Evolutionary conservation across 2,797 vertebrate genomes (phyloP).

Genomic region (Tapirus indicus): DNA sequence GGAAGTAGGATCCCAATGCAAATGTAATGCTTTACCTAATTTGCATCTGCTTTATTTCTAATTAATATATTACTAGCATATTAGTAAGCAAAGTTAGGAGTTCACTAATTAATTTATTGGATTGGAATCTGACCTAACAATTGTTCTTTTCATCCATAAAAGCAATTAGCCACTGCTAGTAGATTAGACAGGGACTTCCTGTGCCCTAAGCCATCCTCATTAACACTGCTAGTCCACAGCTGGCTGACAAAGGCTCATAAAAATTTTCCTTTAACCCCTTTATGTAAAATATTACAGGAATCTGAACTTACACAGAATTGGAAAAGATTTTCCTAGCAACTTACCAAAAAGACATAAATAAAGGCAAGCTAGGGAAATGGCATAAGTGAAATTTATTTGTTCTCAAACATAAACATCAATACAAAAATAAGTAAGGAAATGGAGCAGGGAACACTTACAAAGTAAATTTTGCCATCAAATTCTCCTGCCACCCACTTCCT

Average conservation of each 20-base stretch:
- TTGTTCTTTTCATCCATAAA: background rate
- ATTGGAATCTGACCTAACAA: background rate
- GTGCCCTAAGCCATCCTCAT: fast-evolving
- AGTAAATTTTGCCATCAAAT: background rate
- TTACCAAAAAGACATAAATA: background rate
- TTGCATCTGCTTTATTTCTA: background rate
- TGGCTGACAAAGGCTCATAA: background rate
- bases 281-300: conserved; percentile 26
- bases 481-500: background rate
- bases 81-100: background rate
- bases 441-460: background rate
- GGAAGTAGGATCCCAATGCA: background rate
- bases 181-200: background rate
- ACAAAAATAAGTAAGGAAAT: background rate
- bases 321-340: background rate
- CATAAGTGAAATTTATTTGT: background rate
- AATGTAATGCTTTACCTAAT: background rate
- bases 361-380: background rate
- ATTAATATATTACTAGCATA: background rate
- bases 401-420: background rate
- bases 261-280: background rate
- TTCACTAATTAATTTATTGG: background rate
- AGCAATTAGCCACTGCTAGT: background rate
- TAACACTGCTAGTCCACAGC: background rate
- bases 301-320: background rate